Conservation (phyloP, 2,113 vertebrate genomes). For the Solenodon paradoxus region DNA sequence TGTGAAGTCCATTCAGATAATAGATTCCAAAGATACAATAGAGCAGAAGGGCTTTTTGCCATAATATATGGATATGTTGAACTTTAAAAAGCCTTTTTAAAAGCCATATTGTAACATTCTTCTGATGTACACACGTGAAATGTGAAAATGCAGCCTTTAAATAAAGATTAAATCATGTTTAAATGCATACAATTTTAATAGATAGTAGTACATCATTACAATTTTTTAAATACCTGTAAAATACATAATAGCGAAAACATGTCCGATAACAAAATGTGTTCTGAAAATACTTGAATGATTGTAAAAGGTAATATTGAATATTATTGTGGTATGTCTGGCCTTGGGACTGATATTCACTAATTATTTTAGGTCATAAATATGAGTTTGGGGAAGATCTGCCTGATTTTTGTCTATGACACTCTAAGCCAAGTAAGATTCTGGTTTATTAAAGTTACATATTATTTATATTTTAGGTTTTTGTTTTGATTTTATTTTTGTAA, state of each 20-base stretch:
- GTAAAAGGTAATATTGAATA: neutral
- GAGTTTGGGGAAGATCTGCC: neutral
- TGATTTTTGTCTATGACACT: neutral
- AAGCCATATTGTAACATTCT: neutral
- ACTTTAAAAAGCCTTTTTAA: neutral
- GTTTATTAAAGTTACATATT: neutral
- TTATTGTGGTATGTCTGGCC: neutral
- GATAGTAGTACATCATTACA: neutral
- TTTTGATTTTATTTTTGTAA: neutral
- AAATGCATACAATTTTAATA: neutral
- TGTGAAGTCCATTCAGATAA: neutral
- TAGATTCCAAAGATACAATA: neutral
- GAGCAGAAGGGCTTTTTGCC: neutral
- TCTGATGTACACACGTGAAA: neutral
- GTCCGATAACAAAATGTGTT: neutral
- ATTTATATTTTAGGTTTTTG: neutral
- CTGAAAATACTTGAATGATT: neutral
- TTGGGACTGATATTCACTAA: neutral
- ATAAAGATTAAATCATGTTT: neutral
- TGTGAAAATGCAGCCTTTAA: too few relatives aligned
- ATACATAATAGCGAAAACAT: neutral
- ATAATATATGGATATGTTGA: neutral
- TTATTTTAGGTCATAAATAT: neutral
- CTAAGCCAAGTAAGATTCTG: neutral
- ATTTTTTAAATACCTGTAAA: neutral